phyloP scores from a whole-genome alignment of 2,888 invertebrate species.

The Phengaris alcon region DNA sequence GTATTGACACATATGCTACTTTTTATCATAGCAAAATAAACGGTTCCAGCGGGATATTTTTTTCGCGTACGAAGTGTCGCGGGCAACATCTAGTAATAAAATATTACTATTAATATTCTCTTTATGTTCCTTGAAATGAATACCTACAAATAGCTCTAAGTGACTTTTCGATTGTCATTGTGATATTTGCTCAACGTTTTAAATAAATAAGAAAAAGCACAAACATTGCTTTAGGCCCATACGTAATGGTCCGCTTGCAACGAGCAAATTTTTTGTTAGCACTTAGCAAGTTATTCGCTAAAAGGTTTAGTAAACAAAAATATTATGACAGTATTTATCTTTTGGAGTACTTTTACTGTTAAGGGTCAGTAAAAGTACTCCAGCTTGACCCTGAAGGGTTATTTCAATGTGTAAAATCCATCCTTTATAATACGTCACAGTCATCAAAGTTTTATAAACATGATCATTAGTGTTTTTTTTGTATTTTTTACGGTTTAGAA shows the following conservation, averaged over 20 bases:
- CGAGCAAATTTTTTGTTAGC: not conserved
- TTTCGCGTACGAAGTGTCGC: no score
- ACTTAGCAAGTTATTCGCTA: not conserved
- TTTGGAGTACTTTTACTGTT: no score
- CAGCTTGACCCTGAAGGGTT: no score
- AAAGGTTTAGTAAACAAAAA: not conserved
- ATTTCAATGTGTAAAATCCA: no score
- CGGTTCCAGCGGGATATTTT: no score
- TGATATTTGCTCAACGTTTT: not conserved
- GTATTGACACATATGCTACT: no score
- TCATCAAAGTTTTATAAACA: no score
- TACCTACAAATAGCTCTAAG: not conserved
- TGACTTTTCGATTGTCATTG: not conserved
- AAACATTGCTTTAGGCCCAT: not conserved
- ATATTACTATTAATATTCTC: not conserved
- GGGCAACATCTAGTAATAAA: not conserved
- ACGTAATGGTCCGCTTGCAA: not conserved
- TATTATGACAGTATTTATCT: not conserved
- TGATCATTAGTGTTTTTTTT: no score
- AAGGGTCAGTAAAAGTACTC: no score
- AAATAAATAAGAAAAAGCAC: slow-evolving; percentile 10
- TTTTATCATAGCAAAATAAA: not conserved
- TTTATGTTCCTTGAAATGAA: not conserved
- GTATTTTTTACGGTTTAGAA: no score
- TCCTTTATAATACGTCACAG: no score